phyloP scores from a whole-genome alignment of 2,113 vertebrate species.

The Ginglymostoma cirratum region DNA sequence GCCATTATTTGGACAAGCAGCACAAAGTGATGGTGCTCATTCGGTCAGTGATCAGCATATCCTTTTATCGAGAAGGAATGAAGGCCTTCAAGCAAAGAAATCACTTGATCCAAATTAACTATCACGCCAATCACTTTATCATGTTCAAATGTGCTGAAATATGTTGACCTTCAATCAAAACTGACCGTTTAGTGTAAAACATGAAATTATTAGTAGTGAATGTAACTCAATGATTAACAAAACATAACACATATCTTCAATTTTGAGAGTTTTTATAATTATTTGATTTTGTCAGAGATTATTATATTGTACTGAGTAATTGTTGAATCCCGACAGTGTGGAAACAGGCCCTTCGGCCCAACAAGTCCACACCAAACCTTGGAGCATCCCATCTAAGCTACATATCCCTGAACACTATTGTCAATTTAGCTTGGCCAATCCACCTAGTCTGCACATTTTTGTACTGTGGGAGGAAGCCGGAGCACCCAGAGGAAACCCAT shows the following conservation, averaged over 20 bases:
- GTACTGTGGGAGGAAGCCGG: too few species aligned
- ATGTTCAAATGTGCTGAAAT: conserved; percentile 26
- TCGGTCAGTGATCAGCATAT: conserved; percentile 13
- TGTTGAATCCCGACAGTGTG: too few species aligned
- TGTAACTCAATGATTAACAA: background rate
- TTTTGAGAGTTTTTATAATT: background rate
- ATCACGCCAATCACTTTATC: background rate
- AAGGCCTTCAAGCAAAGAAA: conserved; percentile 6
- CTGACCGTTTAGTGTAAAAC: background rate
- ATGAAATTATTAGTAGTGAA: background rate
- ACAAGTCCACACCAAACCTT: too few species aligned
- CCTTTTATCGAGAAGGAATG: background rate
- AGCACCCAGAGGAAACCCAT: too few species aligned
- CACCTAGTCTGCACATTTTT: too few species aligned
- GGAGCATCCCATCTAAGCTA: too few species aligned
- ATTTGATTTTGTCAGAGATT: background rate
- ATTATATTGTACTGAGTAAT: background rate
- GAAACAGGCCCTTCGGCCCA: too few species aligned
- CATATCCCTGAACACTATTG: too few species aligned
- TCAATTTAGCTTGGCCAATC: too few species aligned
- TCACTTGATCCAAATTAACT: conserved; percentile 21
- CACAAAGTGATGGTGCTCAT: conserved; percentile 17
- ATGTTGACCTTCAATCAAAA: background rate
- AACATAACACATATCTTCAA: background rate
- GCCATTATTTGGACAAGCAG: conserved; percentile 13